Evolutionary conservation across 2,797 vertebrate genomes (phyloP), one percentile per base, ranked within the genome.

Genomic region (Hydrocynus forskahlii): DNA sequence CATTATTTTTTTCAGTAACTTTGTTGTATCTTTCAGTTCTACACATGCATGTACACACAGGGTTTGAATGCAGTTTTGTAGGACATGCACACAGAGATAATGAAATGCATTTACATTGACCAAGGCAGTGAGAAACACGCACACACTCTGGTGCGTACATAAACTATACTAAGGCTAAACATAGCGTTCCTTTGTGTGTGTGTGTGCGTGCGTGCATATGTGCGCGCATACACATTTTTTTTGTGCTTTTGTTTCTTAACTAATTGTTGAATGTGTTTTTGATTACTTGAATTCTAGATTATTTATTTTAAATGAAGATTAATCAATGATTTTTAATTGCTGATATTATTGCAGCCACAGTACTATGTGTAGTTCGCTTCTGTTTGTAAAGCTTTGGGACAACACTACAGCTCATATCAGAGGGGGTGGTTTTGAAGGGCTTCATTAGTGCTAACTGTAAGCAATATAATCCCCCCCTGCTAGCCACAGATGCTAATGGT

Each of bases 281-380:
- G 16, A 66, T 66, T 93, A 93, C 91, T 94, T 93, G 91, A 94
- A 93, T 88, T 84, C 5, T 2, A 23, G 64, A 85, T 90, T 91
- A 88, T 89, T 92, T 92, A 90, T n/a, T 91, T 83, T 54, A 7
- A 79, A 78, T 86, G 64, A 83, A 84, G 83, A 82, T 63, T 78
- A 75, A 59, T 75, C 19, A 8, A 21, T 66, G 82, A 57, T 79
- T 74, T 77, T 52, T 71, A 59, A 62, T 62, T 5, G 63, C 66
- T 50, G 71, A 72, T 76, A 79, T 84, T 23, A 78, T 62, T 40
- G 54, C 43, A 45, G 66, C 76, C 43, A 50, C 73, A 70, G 19
- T 60, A 38, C 7, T 50, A 35, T 12, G n/a, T 57, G 68, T 48
- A 16, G 57, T 62, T 57, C 25, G 76, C 25, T 71, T 55, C 29